Base-by-base conservation (phyloP, 2,113 vertebrate genomes). In the Irena cyanogastra region DNA sequence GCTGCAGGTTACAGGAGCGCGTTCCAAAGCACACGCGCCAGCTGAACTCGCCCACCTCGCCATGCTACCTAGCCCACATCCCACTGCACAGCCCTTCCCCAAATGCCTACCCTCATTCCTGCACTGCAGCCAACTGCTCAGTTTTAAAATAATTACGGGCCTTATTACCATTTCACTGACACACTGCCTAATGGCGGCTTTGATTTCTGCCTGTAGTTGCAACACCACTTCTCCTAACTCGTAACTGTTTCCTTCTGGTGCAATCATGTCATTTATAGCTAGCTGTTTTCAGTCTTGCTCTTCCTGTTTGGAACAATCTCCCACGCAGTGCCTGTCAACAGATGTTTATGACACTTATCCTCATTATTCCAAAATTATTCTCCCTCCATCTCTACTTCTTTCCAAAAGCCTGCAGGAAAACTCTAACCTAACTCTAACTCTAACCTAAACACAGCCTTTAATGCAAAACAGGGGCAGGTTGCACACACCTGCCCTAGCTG, bases 1-100 rank as follows among this genome's bases (percentile, higher is more conserved):
- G 2, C 22, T 72, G 52, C 30, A 6, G 10, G 18, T 42, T 42
- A 59, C 5, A 9, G 12, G 9, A 33, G 19, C 2, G 3, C 6
- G 3, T 87, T 41, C 41, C 17, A 18, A n/a, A 44, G 21, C 13
- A 8, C 49, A 7, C 2, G 3, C 11, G 17, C 20, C 19, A 9
- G 30, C 17, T 16, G 28, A 76, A 65, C 8, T 3, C 0, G 0
- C 28, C 7, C 41, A 14, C 19, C 44, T 49, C 0, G 0, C 31
- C 4, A 2, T 1, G 3, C 42, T 39, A 28, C 11, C 37, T 54
- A 57, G 53, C 20, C 41, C 5, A 9, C 30, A 22, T 33, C 70
- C 24, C 31, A 5, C 54, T 10, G 63, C 47, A 56, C 47, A 47
- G 82, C 33, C 19, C 3, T 9, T 19, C 24, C 60, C 45, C 13